Conservation (phyloP, 2,797 vertebrate species). For the Acanthiza pusilla region DNA sequence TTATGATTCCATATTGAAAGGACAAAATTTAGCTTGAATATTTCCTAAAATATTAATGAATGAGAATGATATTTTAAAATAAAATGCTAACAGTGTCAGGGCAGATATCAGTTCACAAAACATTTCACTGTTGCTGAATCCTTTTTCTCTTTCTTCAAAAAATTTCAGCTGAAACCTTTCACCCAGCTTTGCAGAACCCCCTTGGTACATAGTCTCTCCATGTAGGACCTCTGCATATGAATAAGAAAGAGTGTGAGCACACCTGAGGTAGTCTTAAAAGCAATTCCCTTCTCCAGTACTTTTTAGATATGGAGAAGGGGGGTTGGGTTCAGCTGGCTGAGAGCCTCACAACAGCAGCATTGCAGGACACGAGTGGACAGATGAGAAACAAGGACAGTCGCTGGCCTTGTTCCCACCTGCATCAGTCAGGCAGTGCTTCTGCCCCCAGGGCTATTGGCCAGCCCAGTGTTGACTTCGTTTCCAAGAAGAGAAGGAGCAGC, state of each 20-base stretch:
- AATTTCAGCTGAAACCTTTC: neutral
- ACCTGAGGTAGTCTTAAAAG: neutral
- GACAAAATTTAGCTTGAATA: neutral
- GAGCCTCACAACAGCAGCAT: neutral
- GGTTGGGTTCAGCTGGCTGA: neutral
- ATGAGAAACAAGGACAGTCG: neutral
- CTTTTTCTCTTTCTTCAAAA: neutral
- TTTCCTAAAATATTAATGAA: neutral
- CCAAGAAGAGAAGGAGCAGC: neutral
- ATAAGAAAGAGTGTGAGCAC: neutral
- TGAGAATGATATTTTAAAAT: neutral
- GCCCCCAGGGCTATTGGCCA: neutral
- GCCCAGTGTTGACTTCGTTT: neutral
- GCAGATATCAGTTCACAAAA: neutral
- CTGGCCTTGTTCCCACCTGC: neutral
- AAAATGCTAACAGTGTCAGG: neutral
- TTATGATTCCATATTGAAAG: neutral
- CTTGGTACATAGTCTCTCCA: neutral
- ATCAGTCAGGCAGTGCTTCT: neutral
- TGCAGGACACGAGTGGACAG: neutral
- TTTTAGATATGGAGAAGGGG: neutral
- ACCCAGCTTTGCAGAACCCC: neutral
- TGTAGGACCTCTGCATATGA: neutral
- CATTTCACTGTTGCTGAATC: neutral
- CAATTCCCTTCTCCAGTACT: neutral